Evolutionary conservation across 1,140 invertebrate species (phyloP).

Genomic region (Aphis craccivora): DNA sequence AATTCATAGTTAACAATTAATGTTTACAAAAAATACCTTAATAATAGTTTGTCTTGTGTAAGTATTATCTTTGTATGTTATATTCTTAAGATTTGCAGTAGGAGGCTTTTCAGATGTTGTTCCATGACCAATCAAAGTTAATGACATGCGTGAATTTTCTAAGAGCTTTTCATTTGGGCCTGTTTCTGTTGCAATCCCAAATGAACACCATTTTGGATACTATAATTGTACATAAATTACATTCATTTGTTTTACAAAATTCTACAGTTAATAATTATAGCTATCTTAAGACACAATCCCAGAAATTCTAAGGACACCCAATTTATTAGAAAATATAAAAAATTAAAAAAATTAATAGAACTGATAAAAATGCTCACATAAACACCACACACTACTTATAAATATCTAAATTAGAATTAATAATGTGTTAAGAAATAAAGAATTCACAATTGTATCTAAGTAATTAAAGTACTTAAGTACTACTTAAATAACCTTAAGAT

Average conservation of each 20-base stretch:
- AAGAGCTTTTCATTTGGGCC: background rate
- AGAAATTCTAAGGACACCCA: background rate
- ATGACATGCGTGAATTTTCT: background rate
- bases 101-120: background rate
- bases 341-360: background rate
- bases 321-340: background rate
- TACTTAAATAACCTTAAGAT: background rate
- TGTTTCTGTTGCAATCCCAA: background rate
- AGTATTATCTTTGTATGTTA: background rate
- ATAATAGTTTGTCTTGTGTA: background rate
- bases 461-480: background rate
- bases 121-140: slow-evolving; percentile 27
- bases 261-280: background rate
- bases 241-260: background rate
- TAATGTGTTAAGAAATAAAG: background rate
- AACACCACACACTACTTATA: too few relatives aligned
- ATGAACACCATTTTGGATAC: slow-evolving; percentile 8
- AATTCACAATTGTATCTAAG: background rate
- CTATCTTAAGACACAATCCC: background rate
- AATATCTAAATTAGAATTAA: too few relatives aligned
- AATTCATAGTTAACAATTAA: background rate
- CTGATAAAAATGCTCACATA: too few relatives aligned
- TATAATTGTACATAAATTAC: background rate
- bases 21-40: background rate
- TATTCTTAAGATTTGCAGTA: background rate